Conservation (phyloP, 2,888 invertebrate species). For the Eupithecia exiguata region DNA sequence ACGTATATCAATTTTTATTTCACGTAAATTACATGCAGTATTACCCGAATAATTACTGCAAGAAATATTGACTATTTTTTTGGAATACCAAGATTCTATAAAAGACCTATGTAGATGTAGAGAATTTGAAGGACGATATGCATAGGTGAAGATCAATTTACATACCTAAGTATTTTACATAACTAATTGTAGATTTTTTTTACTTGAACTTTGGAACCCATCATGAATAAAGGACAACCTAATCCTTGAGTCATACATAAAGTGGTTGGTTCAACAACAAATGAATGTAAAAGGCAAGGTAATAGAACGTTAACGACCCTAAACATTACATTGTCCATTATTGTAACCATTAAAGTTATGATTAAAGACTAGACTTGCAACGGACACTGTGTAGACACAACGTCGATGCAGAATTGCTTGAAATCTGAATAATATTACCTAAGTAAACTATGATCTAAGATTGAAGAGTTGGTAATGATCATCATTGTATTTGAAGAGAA, state of each 20-base stretch:
- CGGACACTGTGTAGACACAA: constrained; percentile 34
- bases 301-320: constrained; percentile 40
- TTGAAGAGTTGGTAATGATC: not conserved
- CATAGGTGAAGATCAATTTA: not conserved
- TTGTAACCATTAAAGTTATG: constrained; percentile 38
- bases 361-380: constrained; percentile 31
- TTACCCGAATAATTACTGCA: no score
- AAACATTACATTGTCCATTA: constrained; percentile 40
- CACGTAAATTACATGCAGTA: no score
- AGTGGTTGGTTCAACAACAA: constrained; percentile 6
- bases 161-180: no score
- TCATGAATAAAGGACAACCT: not conserved
- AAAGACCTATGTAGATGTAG: not conserved
- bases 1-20: no score
- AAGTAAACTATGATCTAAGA: constrained; percentile 3
- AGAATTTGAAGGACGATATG: not conserved
- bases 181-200: not conserved
- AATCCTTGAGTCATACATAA: not conserved
- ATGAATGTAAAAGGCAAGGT: constrained; percentile 35
- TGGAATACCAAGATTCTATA: no score
- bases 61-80: no score
- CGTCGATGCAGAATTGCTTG: constrained; percentile 11
- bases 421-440: constrained; percentile 14
- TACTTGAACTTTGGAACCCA: not conserved
- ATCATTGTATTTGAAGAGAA: constrained; percentile 2